Conservation (phyloP, 2,113 vertebrate genomes). For the Brachyhypopomus gauderio region DNA sequence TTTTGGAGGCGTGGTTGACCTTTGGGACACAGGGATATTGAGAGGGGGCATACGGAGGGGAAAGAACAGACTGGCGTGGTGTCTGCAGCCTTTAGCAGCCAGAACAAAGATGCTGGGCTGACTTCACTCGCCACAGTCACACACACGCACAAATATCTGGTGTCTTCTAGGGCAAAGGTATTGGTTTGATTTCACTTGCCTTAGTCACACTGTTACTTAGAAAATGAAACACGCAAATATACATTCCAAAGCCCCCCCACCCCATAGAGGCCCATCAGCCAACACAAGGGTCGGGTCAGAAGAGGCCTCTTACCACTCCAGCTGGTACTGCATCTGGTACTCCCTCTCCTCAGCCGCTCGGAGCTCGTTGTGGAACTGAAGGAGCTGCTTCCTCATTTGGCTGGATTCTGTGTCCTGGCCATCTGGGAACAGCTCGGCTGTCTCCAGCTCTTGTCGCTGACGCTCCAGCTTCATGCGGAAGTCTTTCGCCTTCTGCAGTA, state of each 20-base stretch:
- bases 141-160: not conserved
- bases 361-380: constrained; percentile 77
- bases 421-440: constrained; percentile 73
- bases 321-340: constrained; percentile 71
- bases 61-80: constrained; percentile 22
- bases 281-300: not conserved
- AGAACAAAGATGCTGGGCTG: not conserved
- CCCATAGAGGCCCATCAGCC: not conserved
- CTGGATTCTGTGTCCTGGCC: constrained; percentile 72
- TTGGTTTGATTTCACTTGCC: not conserved
- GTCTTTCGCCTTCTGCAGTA: constrained; percentile 80
- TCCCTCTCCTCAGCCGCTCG: constrained; percentile 69
- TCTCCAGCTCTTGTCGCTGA: constrained; percentile 74
- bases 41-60: constrained; percentile 36
- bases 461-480: constrained; percentile 73
- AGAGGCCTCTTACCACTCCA: constrained; percentile 71
- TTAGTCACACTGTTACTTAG: not conserved
- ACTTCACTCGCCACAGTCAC: not conserved
- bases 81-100: constrained; percentile 2
- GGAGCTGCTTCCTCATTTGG: constrained; percentile 76
- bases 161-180: constrained; percentile 5
- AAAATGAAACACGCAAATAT: not conserved
- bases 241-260: not conserved
- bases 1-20: constrained; percentile 21
- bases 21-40: constrained; percentile 39